These are phyloP conservation scores for Galaxea fascicularis DNA, from an alignment of 92 coral and sea anemone genomes.

Conservation along the genomic window DNA sequence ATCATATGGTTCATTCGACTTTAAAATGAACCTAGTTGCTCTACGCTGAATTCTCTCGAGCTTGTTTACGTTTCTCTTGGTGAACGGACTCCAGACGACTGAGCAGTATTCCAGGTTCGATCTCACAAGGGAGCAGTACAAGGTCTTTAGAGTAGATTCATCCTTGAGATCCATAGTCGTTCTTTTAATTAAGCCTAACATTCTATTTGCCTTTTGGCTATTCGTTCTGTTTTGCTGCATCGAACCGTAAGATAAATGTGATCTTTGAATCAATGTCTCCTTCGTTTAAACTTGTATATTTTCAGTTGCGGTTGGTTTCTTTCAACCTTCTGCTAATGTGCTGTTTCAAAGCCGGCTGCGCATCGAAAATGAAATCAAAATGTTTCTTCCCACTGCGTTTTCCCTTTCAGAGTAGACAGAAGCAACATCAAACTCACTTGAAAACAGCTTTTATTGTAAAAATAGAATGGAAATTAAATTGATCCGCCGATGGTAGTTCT, in stretches of 20 bases:
- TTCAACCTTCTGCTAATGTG: background rate
- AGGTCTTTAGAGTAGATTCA: too few relatives aligned
- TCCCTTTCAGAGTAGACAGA: slow-evolving; percentile 14
- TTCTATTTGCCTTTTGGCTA: too few relatives aligned
- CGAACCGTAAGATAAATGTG: background rate
- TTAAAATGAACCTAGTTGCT: too few relatives aligned
- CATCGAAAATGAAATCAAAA: background rate
- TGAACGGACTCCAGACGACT: too few relatives aligned
- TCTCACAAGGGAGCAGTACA: too few relatives aligned
- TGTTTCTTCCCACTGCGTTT: slow-evolving; percentile 3
- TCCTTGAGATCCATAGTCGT: too few relatives aligned
- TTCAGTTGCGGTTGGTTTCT: background rate
- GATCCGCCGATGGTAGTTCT: background rate
- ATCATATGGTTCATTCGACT: too few relatives aligned
- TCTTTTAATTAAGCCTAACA: too few relatives aligned
- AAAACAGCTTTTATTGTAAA: slow-evolving; percentile 18
- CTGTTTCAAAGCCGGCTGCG: background rate
- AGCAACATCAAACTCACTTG: background rate
- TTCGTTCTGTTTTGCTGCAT: background rate
- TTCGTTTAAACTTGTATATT: too few relatives aligned
- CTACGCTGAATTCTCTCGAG: too few relatives aligned
- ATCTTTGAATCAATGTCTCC: background rate
- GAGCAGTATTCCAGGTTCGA: too few relatives aligned
- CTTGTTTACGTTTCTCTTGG: too few relatives aligned
- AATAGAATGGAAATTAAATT: background rate